A percentile compares a stretch with the other conserved stretches of the same genome.
Conservation (phyloP, 2,888 invertebrate species). For the Ectropis crepuscularia region DNA sequence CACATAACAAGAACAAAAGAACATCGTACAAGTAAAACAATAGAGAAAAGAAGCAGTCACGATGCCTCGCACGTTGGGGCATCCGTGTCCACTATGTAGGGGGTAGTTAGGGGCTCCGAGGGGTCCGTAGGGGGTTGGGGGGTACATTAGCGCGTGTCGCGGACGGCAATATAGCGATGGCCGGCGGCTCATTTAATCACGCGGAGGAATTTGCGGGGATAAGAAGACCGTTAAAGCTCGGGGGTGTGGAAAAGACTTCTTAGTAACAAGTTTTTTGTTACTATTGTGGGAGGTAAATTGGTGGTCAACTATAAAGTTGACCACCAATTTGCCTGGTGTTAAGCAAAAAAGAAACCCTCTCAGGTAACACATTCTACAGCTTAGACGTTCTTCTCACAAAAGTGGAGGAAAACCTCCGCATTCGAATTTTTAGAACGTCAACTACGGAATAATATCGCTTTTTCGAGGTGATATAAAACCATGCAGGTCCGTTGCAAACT, state of each 20-base stretch:
- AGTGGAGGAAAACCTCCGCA: too few species aligned
- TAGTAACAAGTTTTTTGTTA: not conserved
- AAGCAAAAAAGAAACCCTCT: too few species aligned
- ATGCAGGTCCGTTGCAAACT: too few species aligned
- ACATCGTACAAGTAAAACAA: constrained; percentile 28
- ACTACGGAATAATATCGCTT: too few species aligned
- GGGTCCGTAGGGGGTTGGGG: constrained; percentile 24
- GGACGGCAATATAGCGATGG: constrained; percentile 78
- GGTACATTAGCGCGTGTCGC: constrained; percentile 62
- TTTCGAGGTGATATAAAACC: too few species aligned
- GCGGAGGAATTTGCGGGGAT: constrained; percentile 75
- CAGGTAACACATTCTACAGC: too few species aligned
- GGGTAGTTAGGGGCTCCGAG: constrained; percentile 10
- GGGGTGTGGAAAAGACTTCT: constrained; percentile 49
- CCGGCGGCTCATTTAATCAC: constrained; percentile 84
- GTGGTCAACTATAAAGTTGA: not conserved
- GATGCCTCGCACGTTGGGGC: constrained; percentile 34
- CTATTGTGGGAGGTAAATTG: not conserved
- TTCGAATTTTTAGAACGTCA: too few species aligned
- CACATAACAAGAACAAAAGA: constrained; percentile 13
- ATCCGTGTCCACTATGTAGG: constrained; percentile 35
- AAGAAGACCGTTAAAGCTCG: constrained; percentile 49
- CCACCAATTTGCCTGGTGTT: too few species aligned
- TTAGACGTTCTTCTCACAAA: too few species aligned
- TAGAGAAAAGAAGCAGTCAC: constrained; percentile 31